Evolutionary conservation across 2,888 invertebrate genomes (phyloP), one percentile per base, ranked within the genome.

Genomic region (Cryptocephalus moraei): DNA sequence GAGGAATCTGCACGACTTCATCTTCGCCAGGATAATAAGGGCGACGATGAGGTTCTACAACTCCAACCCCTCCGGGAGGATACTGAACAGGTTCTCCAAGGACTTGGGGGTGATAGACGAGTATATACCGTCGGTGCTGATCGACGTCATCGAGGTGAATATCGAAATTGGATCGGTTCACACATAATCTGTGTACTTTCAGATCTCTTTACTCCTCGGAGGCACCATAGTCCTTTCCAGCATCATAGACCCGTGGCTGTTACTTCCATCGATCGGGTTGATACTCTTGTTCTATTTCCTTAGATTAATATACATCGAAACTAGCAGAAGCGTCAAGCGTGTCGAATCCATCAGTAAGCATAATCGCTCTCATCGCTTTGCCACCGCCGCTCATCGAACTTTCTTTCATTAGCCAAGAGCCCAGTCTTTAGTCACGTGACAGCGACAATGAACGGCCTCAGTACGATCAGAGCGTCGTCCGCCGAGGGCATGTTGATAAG

Each of bases 381-480:
- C 22, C 2, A 22, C 22, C 3, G 3, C 6, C 22, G 22, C 22
- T 22, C 22, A 22, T 36, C 2, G 36, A 36, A 36, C 4, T 13
- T 31, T 1, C 36, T 43, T 39, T 48, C 33, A 64, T 62, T 66
- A 87, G 87, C 84, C 46, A 79, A 86, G 47, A 87, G 86, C 61
- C 89, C 90, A 0, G 79, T 91, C 2, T 87, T 85, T 63, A 79
- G 81, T 1, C 83, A 89, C 59, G 73, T 89, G 47, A 84, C 81
- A 56, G 81, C 86, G 41, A 81, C 85, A 0, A 73, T 91, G 38
- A 80, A 86, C 63, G 90, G 90, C 1, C 68, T 91, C 1, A 76
- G 82, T 11, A 87, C 88, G 0, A 84, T 91, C 22, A 73, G 89
- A 54, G 84, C 87, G 1, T 82, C 84, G 57, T 72, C 76, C 47